These are phyloP conservation scores for Eleutherodactylus coqui DNA, from an alignment of 2,797 vertebrate species.

Conservation along the genomic window DNA sequence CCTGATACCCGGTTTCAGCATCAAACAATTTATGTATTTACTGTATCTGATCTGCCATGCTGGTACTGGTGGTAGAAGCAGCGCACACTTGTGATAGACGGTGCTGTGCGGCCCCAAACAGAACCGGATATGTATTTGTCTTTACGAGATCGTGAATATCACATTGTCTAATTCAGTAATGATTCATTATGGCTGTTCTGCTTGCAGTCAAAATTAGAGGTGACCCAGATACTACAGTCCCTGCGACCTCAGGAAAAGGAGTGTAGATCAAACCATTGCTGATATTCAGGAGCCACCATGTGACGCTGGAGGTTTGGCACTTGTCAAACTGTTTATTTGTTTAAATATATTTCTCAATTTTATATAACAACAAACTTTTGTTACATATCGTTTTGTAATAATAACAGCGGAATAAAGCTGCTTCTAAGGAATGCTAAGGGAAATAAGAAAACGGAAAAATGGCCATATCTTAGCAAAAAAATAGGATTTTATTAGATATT, in stretches of 20 bases:
- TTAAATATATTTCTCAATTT: no score
- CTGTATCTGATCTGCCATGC: not conserved
- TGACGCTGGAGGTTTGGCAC: no score
- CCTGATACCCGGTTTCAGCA: slow-evolving; percentile 10
- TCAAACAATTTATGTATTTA: not conserved
- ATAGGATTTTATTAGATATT: no score
- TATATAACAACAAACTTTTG: no score
- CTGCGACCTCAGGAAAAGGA: not conserved
- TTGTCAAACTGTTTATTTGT: no score
- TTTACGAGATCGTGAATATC: not conserved
- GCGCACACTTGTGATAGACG: not conserved
- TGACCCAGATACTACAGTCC: not conserved
- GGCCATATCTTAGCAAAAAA: no score
- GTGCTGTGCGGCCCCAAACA: not conserved
- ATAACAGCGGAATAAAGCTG: no score
- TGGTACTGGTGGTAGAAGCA: not conserved
- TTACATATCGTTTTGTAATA: no score
- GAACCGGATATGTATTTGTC: not conserved
- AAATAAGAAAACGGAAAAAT: no score
- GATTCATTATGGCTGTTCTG: not conserved
- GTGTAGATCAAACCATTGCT: not conserved
- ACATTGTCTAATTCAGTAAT: not conserved
- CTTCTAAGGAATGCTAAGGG: no score
- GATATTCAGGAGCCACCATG: no score
- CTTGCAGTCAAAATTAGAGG: not conserved